Percentiles rank a stretch among this genome's conserved stretches.
Conservation (phyloP, 2,797 vertebrate genomes). For the Eulemur albifrons region DNA sequence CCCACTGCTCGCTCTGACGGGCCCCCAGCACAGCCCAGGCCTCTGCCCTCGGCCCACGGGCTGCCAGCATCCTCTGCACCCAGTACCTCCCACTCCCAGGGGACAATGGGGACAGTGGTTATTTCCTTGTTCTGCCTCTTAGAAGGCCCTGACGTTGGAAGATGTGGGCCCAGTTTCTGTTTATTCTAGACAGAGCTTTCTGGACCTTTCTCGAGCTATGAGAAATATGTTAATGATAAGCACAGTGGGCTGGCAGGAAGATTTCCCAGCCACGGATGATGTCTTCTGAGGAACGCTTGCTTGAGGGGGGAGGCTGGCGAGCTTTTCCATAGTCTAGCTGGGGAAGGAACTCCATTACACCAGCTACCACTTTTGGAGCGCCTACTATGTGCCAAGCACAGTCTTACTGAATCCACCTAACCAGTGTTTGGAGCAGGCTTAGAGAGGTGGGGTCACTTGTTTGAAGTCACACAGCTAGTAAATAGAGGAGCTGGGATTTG, state of each 20-base stretch:
- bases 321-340: neutral
- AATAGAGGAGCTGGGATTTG: neutral
- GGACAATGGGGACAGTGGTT: accelerated
- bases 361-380: neutral
- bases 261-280: conserved; percentile 28
- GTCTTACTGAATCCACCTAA: neutral
- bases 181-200: conserved; percentile 57
- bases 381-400: neutral
- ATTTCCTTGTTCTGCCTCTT: neutral
- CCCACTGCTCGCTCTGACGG: neutral
- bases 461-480: neutral
- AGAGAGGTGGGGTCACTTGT: neutral
- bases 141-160: conserved; percentile 32
- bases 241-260: conserved; percentile 31
- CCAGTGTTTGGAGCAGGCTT: neutral
- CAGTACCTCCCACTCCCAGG: neutral
- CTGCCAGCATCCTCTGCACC: neutral
- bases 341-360: neutral
- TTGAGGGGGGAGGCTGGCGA: neutral
- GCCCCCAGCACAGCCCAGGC: too few species aligned
- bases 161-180: conserved; percentile 8
- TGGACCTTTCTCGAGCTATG: conserved; percentile 56
- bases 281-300: neutral
- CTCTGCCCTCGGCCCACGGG: neutral
- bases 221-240: conserved; percentile 61